Conservation (phyloP, 2,797 vertebrate species). For the Buphagus erythrorhynchus region DNA sequence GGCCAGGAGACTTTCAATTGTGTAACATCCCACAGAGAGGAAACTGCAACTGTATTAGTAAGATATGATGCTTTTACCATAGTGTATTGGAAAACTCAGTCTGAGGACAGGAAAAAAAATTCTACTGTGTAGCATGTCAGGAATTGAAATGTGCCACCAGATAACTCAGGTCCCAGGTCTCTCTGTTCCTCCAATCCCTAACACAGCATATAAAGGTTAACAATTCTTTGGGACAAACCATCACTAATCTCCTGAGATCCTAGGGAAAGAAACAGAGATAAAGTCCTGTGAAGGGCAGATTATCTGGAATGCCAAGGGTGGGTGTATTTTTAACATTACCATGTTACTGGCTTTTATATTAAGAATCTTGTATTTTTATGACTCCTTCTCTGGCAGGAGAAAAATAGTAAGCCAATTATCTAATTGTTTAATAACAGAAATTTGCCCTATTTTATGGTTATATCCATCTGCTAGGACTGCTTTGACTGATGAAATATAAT, state of each 20-base stretch:
- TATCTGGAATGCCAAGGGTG: not conserved
- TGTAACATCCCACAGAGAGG: not conserved
- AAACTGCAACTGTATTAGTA: accelerated
- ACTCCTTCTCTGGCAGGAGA: not conserved
- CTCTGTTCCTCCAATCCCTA: not conserved
- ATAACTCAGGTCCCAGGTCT: not conserved
- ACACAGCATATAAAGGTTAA: not conserved
- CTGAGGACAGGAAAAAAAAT: not conserved
- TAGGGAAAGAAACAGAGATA: not conserved
- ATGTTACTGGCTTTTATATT: not conserved
- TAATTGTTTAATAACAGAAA: not conserved
- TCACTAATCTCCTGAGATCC: not conserved
- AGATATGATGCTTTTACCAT: not conserved
- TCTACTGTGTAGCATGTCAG: not conserved
- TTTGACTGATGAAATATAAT: not conserved
- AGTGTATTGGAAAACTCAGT: not conserved
- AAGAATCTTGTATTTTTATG: not conserved
- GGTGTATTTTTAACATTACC: not conserved
- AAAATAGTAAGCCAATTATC: not conserved
- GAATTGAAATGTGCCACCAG: not conserved
- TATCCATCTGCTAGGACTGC: not conserved
- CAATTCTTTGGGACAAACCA: not conserved
- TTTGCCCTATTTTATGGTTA: not conserved
- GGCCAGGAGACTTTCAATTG: too few relatives aligned
- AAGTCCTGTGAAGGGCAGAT: not conserved